Conservation (phyloP, 37 sponge, comb jelly and placozoan species). For the Axinella damicornis region DNA sequence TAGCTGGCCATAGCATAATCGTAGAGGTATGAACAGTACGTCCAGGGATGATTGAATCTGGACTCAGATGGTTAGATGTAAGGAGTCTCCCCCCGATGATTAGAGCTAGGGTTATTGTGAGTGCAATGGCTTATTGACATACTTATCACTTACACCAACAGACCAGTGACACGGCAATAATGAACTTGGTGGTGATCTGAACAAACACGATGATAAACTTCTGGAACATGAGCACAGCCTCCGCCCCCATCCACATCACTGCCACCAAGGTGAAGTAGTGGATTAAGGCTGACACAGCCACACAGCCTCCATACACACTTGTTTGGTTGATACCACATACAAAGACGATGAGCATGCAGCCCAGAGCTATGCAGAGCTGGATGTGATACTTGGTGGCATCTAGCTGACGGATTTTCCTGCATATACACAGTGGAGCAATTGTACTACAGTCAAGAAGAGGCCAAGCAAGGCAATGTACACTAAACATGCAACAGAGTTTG, state of each 20-base stretch:
- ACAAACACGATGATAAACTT: constrained; percentile 42
- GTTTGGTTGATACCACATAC: constrained; percentile 32
- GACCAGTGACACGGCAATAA: constrained; percentile 11
- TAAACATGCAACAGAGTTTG: too few relatives aligned
- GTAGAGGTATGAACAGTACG: too few relatives aligned
- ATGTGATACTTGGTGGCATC: constrained; percentile 32
- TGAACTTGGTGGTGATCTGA: neutral
- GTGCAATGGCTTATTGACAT: too few relatives aligned
- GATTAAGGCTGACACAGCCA: constrained; percentile 28
- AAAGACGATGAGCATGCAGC: constrained; percentile 49
- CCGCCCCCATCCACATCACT: constrained; percentile 50
- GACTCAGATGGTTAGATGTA: too few relatives aligned
- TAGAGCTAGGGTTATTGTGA: too few relatives aligned
- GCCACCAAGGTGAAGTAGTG: constrained; percentile 54
- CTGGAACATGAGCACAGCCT: constrained; percentile 48
- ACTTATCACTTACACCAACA: constrained; percentile 67
- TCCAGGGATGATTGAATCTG: too few relatives aligned
- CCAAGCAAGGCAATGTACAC: too few relatives aligned
- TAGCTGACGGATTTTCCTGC: neutral
- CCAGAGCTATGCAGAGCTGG: constrained; percentile 26
- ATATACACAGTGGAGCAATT: too few relatives aligned
- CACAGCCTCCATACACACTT: constrained; percentile 17
- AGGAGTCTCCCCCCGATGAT: too few relatives aligned
- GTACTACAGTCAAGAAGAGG: too few relatives aligned
- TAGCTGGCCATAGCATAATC: too few relatives aligned